These are phyloP conservation scores for Agelastica alni DNA, from an alignment of 2,888 invertebrate species.

Conservation along the genomic window DNA sequence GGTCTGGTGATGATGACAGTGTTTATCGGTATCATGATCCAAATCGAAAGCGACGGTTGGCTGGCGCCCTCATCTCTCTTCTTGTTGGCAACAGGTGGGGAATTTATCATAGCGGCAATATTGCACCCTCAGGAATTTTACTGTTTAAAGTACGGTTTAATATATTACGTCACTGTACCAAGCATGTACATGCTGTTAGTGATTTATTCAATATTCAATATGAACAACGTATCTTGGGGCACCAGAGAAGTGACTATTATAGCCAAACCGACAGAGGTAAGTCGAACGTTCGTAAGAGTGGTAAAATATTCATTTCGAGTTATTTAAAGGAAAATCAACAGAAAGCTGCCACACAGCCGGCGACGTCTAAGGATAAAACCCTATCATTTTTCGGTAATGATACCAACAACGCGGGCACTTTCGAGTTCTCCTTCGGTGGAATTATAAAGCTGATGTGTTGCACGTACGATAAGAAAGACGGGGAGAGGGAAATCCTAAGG, in stretches of 20 bases:
- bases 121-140: conserved; percentile 80
- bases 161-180: conserved; percentile 91
- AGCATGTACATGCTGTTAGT: conserved; percentile 93
- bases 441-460: conserved; percentile 63
- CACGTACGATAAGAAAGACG: conserved; percentile 55
- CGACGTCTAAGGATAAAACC: conserved; percentile 4
- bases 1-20: conserved; percentile 88
- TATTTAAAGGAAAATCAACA: neutral
- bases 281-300: neutral
- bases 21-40: conserved; percentile 76
- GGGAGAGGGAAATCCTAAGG: conserved; percentile 56
- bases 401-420: conserved; percentile 56
- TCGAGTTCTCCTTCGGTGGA: conserved; percentile 61
- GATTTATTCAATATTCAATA: conserved; percentile 89
- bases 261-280: conserved; percentile 37
- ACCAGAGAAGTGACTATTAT: conserved; percentile 75
- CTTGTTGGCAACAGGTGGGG: conserved; percentile 66
- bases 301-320: too few relatives aligned
- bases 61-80: conserved; percentile 84
- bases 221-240: conserved; percentile 94
- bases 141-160: conserved; percentile 73
- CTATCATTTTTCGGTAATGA: conserved; percentile 48
- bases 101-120: conserved; percentile 67
- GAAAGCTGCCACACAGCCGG: neutral
- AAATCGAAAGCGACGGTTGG: conserved; percentile 78